phyloP scores from a whole-genome alignment of 2,888 invertebrate genomes.

The Acrobasis suavella region DNA sequence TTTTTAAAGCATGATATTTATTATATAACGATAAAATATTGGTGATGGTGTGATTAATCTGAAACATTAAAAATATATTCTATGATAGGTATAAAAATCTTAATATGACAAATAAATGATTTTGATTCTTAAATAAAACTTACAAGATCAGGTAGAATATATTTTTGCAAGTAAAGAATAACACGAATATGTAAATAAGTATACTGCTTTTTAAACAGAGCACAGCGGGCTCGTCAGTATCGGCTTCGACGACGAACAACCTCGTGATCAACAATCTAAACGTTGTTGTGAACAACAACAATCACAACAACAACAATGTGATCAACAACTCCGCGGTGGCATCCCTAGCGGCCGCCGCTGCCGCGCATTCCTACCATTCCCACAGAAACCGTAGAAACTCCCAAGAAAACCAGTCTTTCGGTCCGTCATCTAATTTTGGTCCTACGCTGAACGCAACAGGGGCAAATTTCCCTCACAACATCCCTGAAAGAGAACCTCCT shows the following conservation, averaged over 20 bases:
- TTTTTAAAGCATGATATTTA: too few relatives aligned
- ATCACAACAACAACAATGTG: conserved; percentile 79
- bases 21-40: too few relatives aligned
- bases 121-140: too few relatives aligned
- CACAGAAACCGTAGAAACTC: conserved; percentile 74
- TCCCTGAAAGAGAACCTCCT: conserved; percentile 67
- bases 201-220: conserved; percentile 56
- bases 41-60: too few relatives aligned
- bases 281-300: conserved; percentile 80
- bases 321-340: conserved; percentile 79
- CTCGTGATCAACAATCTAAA: conserved; percentile 78
- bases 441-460: conserved; percentile 73
- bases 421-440: conserved; percentile 66
- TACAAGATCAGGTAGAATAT: conserved; percentile 8
- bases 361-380: conserved; percentile 75
- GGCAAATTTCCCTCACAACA: conserved; percentile 67
- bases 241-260: conserved; percentile 79
- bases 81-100: too few relatives aligned
- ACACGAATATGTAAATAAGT: conserved; percentile 34
- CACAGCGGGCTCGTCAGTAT: conserved; percentile 72
- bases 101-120: too few relatives aligned
- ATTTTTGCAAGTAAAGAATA: conserved; percentile 3
- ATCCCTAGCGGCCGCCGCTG: conserved; percentile 75
- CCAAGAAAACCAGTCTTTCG: conserved; percentile 72
- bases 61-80: too few relatives aligned